Percentiles rank a stretch among this genome's conserved stretches.
Conservation (phyloP, 2,888 invertebrate genomes). For the Automeris io region DNA sequence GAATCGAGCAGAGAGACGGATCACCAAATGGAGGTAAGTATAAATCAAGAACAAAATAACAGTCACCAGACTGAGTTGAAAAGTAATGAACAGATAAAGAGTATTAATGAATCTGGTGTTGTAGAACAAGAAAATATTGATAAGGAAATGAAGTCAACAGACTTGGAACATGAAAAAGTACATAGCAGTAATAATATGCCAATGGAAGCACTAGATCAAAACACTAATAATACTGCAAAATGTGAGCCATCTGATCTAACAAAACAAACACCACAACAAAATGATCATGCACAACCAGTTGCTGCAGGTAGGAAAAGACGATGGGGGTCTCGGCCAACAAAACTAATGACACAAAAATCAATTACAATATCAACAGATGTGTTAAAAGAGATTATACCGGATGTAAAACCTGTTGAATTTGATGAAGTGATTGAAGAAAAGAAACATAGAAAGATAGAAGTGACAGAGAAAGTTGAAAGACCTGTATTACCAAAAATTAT, state of each 20-base stretch:
- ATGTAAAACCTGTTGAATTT: constrained; percentile 79
- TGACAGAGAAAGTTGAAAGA: constrained; percentile 52
- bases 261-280: constrained; percentile 40
- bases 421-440: constrained; percentile 75
- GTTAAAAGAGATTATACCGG: constrained; percentile 80
- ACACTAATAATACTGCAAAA: constrained; percentile 17
- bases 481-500: constrained; percentile 65
- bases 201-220: constrained; percentile 11
- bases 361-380: constrained; percentile 85
- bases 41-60: constrained; percentile 44
- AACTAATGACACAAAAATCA: constrained; percentile 76
- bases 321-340: constrained; percentile 65
- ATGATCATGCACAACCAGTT: constrained; percentile 46
- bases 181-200: constrained; percentile 15
- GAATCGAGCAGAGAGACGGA: constrained; percentile 25
- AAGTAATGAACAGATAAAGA: constrained; percentile 33
- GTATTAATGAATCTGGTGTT: constrained; percentile 61
- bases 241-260: constrained; percentile 30
- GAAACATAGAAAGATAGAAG: constrained; percentile 48
- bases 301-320: constrained; percentile 57
- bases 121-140: constrained; percentile 44
- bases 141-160: constrained; percentile 28
- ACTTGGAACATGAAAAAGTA: constrained; percentile 21
- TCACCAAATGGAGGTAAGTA: constrained; percentile 59
- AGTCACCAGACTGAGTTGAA: constrained; percentile 39